A percentile compares a stretch with the other conserved stretches of the same genome.
These are phyloP conservation scores for Argynnis bischoffii DNA, from an alignment of 2,888 invertebrate genomes.

Conservation along the genomic window DNA sequence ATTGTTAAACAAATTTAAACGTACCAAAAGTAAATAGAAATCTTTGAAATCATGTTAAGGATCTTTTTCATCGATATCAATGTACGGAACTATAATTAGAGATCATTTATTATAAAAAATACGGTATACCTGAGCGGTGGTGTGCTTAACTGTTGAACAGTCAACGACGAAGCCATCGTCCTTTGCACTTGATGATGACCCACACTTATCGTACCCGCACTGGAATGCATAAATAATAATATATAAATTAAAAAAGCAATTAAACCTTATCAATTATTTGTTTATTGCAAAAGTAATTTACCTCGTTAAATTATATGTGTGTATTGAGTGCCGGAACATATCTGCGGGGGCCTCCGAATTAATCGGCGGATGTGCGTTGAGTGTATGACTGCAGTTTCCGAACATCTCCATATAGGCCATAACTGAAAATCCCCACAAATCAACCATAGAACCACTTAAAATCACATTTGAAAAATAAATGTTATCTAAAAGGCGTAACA, in stretches of 20 bases:
- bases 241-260: background rate
- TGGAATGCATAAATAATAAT: constrained; percentile 58
- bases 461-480: constrained; percentile 24
- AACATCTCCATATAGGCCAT: constrained; percentile 99
- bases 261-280: background rate
- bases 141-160: constrained; percentile 74
- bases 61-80: no score
- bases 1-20: no score
- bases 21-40: no score
- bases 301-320: constrained; percentile 86
- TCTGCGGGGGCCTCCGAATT: constrained; percentile 85
- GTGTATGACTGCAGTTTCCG: constrained; percentile 90
- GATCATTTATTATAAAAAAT: no score
- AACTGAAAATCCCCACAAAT: constrained; percentile 81
- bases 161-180: constrained; percentile 73
- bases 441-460: constrained; percentile 29
- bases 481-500: constrained; percentile 43
- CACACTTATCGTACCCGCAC: constrained; percentile 59
- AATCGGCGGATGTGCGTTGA: constrained; percentile 70
- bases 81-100: no score
- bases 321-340: constrained; percentile 93
- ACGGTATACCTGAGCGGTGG: constrained; percentile 63
- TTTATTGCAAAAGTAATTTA: constrained; percentile 40
- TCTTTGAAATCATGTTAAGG: no score
- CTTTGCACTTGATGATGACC: constrained; percentile 72